Conservation (phyloP, 2,797 vertebrate genomes). For the Semotilus atromaculatus region DNA sequence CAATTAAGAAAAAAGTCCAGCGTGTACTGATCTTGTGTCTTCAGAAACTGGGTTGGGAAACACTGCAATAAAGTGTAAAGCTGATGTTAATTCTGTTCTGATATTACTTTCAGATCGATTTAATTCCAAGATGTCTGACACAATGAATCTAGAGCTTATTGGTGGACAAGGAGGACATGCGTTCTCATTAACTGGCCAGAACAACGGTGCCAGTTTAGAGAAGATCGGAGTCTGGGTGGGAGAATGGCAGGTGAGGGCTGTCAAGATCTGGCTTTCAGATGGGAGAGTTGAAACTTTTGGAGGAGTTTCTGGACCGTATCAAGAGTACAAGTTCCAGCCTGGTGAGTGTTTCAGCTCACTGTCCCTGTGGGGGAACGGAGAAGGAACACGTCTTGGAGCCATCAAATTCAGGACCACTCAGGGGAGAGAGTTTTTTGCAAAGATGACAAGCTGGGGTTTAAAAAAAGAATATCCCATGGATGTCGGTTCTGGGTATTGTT, state of each 20-base stretch:
- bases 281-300: constrained; percentile 30
- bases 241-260: constrained; percentile 47
- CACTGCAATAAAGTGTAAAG: too few relatives aligned
- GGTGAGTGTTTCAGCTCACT: not conserved
- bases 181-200: not conserved
- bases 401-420: too few relatives aligned
- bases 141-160: too few relatives aligned
- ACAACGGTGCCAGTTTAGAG: constrained; percentile 45
- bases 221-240: constrained; percentile 54
- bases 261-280: constrained; percentile 47
- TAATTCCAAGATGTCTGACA: too few relatives aligned
- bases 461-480: not conserved
- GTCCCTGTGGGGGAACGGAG: too few relatives aligned
- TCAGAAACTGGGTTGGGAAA: too few relatives aligned
- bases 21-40: too few relatives aligned
- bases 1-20: too few relatives aligned
- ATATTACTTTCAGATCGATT: not conserved
- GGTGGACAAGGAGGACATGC: too few relatives aligned
- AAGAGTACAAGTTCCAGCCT: constrained; percentile 36
- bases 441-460: constrained; percentile 7
- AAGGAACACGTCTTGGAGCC: too few relatives aligned
- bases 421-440: not conserved
- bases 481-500: constrained; percentile 46
- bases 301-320: not conserved
- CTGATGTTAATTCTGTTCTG: not conserved